These are phyloP conservation scores for Neotoma lepida DNA, from an alignment of 2,113 vertebrate genomes.

Conservation along the genomic window DNA sequence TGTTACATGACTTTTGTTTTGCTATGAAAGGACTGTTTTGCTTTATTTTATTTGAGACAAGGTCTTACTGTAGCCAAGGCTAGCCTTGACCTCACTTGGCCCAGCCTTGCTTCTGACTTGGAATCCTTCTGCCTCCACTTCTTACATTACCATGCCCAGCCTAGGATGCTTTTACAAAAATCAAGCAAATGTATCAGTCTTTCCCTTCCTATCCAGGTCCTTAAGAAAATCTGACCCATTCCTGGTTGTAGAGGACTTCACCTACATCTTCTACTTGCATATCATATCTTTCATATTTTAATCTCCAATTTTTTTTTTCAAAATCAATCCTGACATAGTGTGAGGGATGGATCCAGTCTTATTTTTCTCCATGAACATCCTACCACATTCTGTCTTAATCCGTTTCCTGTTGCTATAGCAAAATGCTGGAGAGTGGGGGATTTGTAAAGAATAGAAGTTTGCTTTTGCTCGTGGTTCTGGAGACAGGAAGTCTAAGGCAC, in stretches of 20 bases:
- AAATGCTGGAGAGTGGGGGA: not conserved
- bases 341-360: not conserved
- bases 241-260: not conserved
- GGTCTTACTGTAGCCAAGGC: not conserved
- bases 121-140: not conserved
- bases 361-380: not conserved
- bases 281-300: not conserved
- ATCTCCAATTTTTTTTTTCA: not conserved
- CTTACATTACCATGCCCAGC: not conserved
- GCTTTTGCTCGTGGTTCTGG: not conserved
- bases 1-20: constrained; percentile 51
- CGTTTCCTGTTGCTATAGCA: not conserved
- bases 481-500: not conserved
- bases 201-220: constrained; percentile 38
- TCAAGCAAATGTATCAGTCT: not conserved
- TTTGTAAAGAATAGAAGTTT: not conserved
- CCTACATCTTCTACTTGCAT: not conserved
- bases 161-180: not conserved
- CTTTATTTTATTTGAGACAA: not conserved
- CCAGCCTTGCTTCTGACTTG: not conserved
- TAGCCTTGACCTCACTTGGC: not conserved
- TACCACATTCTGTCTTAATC: not conserved
- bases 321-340: constrained; percentile 19
- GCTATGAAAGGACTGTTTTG: not conserved
- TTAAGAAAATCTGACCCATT: constrained; percentile 3